Conservation (phyloP, 2,113 vertebrate species). For the Brachionichthys hirsutus region DNA sequence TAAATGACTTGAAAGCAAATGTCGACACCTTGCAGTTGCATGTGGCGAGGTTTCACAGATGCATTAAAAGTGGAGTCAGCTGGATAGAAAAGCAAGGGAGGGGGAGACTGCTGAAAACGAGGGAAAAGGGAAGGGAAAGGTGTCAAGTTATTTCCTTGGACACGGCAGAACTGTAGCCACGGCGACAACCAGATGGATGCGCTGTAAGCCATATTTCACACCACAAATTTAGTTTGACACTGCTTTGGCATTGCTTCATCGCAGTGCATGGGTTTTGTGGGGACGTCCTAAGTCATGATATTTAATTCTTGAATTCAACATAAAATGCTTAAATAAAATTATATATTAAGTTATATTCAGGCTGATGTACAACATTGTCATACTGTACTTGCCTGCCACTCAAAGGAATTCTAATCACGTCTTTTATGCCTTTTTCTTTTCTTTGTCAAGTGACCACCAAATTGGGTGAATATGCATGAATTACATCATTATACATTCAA, state of each 20-base stretch:
- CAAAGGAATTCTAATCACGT: no score
- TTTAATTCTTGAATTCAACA: no score
- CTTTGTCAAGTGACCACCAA: no score
- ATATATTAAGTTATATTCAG: no score
- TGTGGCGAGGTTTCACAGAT: slow-evolving; percentile 36
- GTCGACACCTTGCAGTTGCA: slow-evolving; percentile 37
- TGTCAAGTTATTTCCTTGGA: slow-evolving; percentile 42
- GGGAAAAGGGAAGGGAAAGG: slow-evolving; percentile 14
- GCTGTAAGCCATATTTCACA: slow-evolving; percentile 41
- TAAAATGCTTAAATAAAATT: no score
- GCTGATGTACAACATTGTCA: no score
- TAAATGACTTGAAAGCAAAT: slow-evolving; percentile 55
- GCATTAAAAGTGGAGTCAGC: slow-evolving; percentile 37
- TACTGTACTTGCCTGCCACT: no score
- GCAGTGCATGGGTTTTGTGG: no score
- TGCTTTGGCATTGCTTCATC: slow-evolving; percentile 9
- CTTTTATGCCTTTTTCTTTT: no score
- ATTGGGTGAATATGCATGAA: no score
- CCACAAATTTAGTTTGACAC: slow-evolving; percentile 15
- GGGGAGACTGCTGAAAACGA: not conserved
- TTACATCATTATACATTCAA: no score
- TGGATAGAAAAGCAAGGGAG: slow-evolving; percentile 40
- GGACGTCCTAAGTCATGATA: no score
- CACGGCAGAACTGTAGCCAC: slow-evolving; percentile 20
- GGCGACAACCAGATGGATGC: slow-evolving; percentile 51